phyloP scores from a whole-genome alignment of 2,797 vertebrate genomes.

The Yasuhikotakia modesta region DNA sequence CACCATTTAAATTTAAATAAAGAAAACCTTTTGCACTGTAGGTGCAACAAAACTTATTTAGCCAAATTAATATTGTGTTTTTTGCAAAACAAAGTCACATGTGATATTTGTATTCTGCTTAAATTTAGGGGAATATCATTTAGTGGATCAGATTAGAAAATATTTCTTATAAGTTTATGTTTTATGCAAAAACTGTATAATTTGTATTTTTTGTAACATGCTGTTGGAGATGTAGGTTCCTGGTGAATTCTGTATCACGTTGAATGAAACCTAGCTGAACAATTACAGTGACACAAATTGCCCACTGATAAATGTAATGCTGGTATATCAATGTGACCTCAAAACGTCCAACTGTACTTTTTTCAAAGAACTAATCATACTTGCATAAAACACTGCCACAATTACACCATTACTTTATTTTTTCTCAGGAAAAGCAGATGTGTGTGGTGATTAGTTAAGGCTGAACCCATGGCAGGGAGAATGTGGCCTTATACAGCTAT shows the following conservation, averaged over 20 bases:
- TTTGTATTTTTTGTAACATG: background rate
- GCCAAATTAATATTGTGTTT: background rate
- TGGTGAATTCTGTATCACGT: background rate
- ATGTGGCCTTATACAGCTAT: background rate
- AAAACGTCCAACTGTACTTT: background rate
- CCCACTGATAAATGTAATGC: slow-evolving; percentile 12
- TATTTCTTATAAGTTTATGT: background rate
- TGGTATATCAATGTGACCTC: slow-evolving; percentile 25
- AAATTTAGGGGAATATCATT: background rate
- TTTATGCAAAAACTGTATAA: background rate
- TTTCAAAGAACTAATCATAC: background rate
- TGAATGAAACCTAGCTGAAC: background rate
- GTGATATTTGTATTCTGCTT: background rate
- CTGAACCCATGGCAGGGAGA: background rate
- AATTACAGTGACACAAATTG: background rate
- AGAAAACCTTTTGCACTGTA: background rate
- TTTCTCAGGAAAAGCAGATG: background rate
- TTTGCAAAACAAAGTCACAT: background rate
- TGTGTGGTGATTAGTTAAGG: background rate
- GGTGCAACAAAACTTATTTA: background rate
- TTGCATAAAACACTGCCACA: slow-evolving; percentile 12
- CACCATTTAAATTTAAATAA: background rate
- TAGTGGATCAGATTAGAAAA: background rate
- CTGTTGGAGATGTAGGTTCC: background rate
- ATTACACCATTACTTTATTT: background rate